Evolutionary conservation across 2,888 invertebrate species (phyloP), one percentile per base, ranked within the genome.

Genomic region (Hypselothyrea guttata): DNA sequence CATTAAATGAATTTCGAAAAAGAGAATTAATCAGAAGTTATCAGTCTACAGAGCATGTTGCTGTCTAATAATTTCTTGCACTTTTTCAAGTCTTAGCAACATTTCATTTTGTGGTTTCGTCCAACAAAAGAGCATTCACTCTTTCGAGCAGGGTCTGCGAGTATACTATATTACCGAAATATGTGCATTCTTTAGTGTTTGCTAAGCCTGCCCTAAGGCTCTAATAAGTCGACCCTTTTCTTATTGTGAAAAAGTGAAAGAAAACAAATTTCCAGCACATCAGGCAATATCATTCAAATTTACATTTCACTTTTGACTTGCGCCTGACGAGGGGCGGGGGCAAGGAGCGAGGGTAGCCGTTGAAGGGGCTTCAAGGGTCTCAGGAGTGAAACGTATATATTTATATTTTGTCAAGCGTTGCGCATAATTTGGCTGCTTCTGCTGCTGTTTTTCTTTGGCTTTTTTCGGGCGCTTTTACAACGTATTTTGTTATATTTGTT

Each of bases 261-360:
- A 15, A 7, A 40, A 8, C 42, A 51, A 54, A 44, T 45, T 47
- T 45, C 35, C 64, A 48, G 46, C 4, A 53, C 53, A 53, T 63
- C 53, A 52, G 52, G 15, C 51, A 58, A 63, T 33, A 52, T 55
- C 35, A 22, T 30, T 22, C 30, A 68, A 59, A 35, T 69, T 64
- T 48, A 59, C 53, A 78, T 68, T 75, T 77, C 45, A 57, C 61
- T 74, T 77, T 59, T 78, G 68, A 71, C 66, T 76, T 57, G 59
- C n/a, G n/a, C n/a, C n/a, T n/a, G n/a, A n/a, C 38, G 12, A 4
- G 38, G 7, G 9, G 4, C 11, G 2, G 2, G 12, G 11, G 16
- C 9, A 9, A 4, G 11, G 16, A 18, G 27, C 7, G 40, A 1
- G n/a, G 40, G 4, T n/a, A n/a, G n/a, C n/a, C n/a, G n/a, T n/a